Evolutionary conservation across 2,888 invertebrate genomes (phyloP).

Genomic region (Caenorhabditis japonica): DNA sequence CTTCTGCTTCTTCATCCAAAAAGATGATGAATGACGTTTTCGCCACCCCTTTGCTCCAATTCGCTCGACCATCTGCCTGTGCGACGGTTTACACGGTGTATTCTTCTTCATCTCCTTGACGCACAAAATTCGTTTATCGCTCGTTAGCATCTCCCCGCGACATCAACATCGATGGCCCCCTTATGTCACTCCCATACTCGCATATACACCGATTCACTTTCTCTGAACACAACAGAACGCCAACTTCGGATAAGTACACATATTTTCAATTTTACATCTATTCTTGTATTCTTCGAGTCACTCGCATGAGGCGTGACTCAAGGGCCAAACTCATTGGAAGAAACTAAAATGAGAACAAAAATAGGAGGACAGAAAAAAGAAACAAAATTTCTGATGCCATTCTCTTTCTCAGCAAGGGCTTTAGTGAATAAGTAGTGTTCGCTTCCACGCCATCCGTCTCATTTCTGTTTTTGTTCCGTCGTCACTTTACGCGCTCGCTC

Average conservation of each 20-base stretch:
- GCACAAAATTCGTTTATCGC: constrained; percentile 51
- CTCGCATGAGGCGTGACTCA: no score
- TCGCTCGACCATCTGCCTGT: constrained; percentile 44
- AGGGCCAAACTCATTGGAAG: no score
- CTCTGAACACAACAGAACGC: constrained; percentile 39
- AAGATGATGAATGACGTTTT: constrained; percentile 38
- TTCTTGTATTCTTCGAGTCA: no score
- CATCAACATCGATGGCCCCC: constrained; percentile 28
- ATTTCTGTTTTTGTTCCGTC: constrained; percentile 46
- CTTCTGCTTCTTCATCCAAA: no score
- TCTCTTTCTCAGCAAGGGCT: constrained; percentile 26
- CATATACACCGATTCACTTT: constrained; percentile 38
- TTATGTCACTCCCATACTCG: constrained; percentile 30
- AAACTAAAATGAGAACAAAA: neutral
- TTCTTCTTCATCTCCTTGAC: constrained; percentile 24
- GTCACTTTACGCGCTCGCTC: constrained; percentile 17
- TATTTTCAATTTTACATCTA: neutral
- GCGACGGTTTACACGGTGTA: constrained; percentile 46
- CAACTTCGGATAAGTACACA: constrained; percentile 20
- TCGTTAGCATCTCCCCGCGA: constrained; percentile 41
- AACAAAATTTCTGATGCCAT: constrained; percentile 12
- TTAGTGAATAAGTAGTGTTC: constrained; percentile 42
- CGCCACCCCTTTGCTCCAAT: constrained; percentile 45
- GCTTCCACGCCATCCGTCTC: constrained; percentile 38
- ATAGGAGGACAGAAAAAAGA: neutral